These are phyloP conservation scores for Eilema sororculum DNA, from an alignment of 2,888 invertebrate genomes.

Conservation along the genomic window DNA sequence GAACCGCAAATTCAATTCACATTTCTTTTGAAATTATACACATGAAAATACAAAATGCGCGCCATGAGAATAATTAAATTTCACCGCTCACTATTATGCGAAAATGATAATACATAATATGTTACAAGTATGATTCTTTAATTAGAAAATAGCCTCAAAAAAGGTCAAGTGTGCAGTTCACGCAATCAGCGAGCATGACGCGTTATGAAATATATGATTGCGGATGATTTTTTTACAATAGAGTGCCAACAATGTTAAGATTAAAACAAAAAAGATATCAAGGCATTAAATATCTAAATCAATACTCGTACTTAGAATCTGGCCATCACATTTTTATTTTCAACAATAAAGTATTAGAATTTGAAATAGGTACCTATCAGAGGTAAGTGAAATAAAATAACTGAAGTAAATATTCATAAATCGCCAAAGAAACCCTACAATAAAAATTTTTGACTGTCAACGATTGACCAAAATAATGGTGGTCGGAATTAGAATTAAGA, in stretches of 20 bases:
- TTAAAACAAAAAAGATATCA: not conserved
- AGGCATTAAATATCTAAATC: not conserved
- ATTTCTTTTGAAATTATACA: too few relatives aligned
- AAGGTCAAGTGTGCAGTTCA: conserved; percentile 4
- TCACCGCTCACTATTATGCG: conserved; percentile 1
- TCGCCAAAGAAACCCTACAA: not conserved
- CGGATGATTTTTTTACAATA: conserved; percentile 2
- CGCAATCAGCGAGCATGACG: not conserved
- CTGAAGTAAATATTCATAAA: not conserved
- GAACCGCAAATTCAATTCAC: not conserved
- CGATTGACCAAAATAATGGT: too few relatives aligned
- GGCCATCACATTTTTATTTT: too few relatives aligned
- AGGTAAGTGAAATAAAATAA: too few relatives aligned
- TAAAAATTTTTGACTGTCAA: too few relatives aligned
- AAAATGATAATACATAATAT: not conserved
- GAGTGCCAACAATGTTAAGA: not conserved
- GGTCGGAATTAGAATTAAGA: too few relatives aligned
- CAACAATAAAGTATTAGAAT: too few relatives aligned
- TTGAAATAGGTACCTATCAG: too few relatives aligned
- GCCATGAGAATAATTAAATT: conserved; percentile 2
- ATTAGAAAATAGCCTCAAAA: not conserved
- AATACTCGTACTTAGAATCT: too few relatives aligned
- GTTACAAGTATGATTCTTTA: not conserved
- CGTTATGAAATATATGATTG: not conserved
- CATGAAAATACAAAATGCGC: not conserved